Conservation (phyloP, 2,113 vertebrate genomes). For the Dasyornis broadbenti region DNA sequence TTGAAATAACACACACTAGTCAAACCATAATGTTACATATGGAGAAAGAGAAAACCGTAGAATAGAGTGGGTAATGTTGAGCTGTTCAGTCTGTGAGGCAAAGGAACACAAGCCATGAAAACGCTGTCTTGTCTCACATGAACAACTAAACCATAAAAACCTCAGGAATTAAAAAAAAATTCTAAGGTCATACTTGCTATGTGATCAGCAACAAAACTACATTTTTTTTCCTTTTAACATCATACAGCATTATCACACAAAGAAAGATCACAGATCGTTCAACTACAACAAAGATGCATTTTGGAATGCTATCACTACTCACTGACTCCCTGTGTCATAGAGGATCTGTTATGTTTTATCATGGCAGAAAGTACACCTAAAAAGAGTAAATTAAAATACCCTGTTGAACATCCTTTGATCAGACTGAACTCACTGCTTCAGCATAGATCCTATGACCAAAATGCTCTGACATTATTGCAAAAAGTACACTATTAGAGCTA, state of each 20-base stretch:
- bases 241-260: neutral
- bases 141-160: neutral
- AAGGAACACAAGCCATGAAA: neutral
- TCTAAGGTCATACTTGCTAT: neutral
- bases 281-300: neutral
- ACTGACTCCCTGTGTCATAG: neutral
- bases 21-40: neutral
- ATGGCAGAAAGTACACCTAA: neutral
- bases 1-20: neutral
- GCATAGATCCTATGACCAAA: neutral
- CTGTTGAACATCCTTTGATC: neutral
- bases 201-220: neutral
- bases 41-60: neutral
- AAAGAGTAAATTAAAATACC: neutral
- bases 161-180: neutral
- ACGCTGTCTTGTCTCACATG: neutral
- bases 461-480: neutral
- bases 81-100: neutral
- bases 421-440: neutral
- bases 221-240: neutral
- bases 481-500: neutral
- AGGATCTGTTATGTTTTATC: neutral
- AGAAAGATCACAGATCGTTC: neutral
- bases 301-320: neutral
- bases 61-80: fast-evolving